Percentiles rank a stretch among this genome's conserved stretches.
Conservation (phyloP, 2,888 invertebrate species). For the Linhomoeus sp. region DNA sequence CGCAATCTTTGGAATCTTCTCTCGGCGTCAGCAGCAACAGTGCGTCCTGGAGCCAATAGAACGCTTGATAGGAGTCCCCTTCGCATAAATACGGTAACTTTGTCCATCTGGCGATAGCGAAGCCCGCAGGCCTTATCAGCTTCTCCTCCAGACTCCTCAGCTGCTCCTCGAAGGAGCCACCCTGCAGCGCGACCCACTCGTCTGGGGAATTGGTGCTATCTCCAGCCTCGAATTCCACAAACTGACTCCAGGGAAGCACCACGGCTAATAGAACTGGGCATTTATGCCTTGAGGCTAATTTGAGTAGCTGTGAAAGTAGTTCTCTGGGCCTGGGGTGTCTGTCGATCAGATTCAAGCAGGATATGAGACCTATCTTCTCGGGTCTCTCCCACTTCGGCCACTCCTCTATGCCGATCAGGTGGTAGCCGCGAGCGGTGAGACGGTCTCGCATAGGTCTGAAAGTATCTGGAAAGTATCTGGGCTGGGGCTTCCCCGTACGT, state of each 20-base stretch:
- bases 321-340: slow-evolving; percentile 65
- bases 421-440: slow-evolving; percentile 52
- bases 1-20: too few species aligned
- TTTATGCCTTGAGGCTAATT: slow-evolving; percentile 44
- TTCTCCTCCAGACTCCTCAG: slow-evolving; percentile 45
- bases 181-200: slow-evolving; percentile 27
- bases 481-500: too few species aligned
- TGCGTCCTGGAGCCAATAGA: slow-evolving; percentile 67
- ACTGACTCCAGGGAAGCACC: slow-evolving; percentile 78
- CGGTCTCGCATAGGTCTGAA: slow-evolving; percentile 52
- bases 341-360: slow-evolving; percentile 79
- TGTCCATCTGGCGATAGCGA: slow-evolving; percentile 60
- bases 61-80: slow-evolving; percentile 58
- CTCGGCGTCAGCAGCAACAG: not conserved
- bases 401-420: slow-evolving; percentile 38
- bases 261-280: slow-evolving; percentile 56
- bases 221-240: slow-evolving; percentile 49
- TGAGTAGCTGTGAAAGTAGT: slow-evolving; percentile 52
- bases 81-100: slow-evolving; percentile 87
- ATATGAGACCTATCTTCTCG: slow-evolving; percentile 39
- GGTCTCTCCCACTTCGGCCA: slow-evolving; percentile 10
- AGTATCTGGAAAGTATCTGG: too few species aligned
- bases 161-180: slow-evolving; percentile 42
- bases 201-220: slow-evolving; percentile 8
- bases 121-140: slow-evolving; percentile 47